phyloP scores from a whole-genome alignment of 2,888 invertebrate genomes.

The Dryocosmus kuriphilus region DNA sequence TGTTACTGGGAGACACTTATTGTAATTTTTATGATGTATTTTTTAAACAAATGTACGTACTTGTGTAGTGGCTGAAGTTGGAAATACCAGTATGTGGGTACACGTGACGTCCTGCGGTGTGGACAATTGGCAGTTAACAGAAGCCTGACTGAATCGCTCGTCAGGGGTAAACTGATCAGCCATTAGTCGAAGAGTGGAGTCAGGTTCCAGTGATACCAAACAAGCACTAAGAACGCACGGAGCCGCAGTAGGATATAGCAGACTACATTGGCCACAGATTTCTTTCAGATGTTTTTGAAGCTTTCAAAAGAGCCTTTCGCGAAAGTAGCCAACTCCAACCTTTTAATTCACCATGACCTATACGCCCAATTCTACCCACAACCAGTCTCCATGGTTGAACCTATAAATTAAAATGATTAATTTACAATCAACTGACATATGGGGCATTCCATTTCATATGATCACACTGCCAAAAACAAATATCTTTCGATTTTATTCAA shows the following conservation, averaged over 20 bases:
- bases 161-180: slow-evolving; percentile 97
- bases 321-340: slow-evolving; percentile 97
- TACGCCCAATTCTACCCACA: slow-evolving; percentile 95
- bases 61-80: slow-evolving; percentile 96
- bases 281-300: slow-evolving; percentile 93
- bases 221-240: slow-evolving; percentile 99
- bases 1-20: background rate
- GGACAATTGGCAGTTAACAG: slow-evolving; percentile 92
- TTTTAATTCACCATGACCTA: slow-evolving; percentile 98
- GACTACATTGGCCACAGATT: slow-evolving; percentile 92
- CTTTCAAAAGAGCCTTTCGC: slow-evolving; percentile 92
- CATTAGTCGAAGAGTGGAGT: slow-evolving; percentile 90
- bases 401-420: slow-evolving; percentile 56
- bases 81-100: slow-evolving; percentile 99
- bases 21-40: background rate
- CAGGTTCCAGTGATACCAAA: slow-evolving; percentile 96
- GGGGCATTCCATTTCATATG: no score
- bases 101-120: slow-evolving; percentile 98
- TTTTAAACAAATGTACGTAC: slow-evolving; percentile 75
- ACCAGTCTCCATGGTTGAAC: slow-evolving; percentile 96
- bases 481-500: no score
- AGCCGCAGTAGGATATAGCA: slow-evolving; percentile 88
- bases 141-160: slow-evolving; percentile 92
- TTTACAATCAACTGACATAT: background rate
- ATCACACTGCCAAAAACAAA: no score